Evolutionary conservation across 2,797 vertebrate genomes (phyloP), one percentile per base, ranked within the genome.

Genomic region (Sorex maritimensis): DNA sequence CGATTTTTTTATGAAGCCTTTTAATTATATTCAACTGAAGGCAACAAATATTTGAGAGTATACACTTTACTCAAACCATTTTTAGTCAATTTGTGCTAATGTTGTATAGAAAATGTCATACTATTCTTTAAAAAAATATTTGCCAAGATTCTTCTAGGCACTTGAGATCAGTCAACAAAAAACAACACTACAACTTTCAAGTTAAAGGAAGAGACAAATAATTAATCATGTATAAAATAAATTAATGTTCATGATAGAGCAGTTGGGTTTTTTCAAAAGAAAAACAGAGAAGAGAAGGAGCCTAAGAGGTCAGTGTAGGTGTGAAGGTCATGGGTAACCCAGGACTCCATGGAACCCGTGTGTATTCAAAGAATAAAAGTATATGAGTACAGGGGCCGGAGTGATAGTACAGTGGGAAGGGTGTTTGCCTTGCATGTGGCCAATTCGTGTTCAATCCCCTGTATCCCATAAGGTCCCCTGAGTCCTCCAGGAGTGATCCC

Each of bases 31-130:
- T 71, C 2, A 75, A 21, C 58, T 88, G 69, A 89, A 58, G 78
- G 75, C 21, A 41, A 81, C 15, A 90, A 73, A 77, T 46, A 90
- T 75, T 19, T 55, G 38, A 87, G 30, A 94, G 52, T 81, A 46
- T 58, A 38, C 30, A 21, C 63, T 88, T 68, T 14, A 63, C 49
- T 77, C 71, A 86, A 85, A 55, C 44, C 12, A 52, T 44, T 46
- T 95, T 7, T 17, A 72, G 24, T 90, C 63, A 38, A 12, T 72
- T 74, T 77, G 68, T 61, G 67, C 11, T 58, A 94, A 46, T 34
- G 15, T 7, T 55, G 38, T 38, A 13, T 34, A 93, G 61, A 92
- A 81, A 93, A 88, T 44, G 14, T n/a, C 24, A 52, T 21, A 26
- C 24, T 26, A 72, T 34, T 68, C 30, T 23, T 49, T 67, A 75